A percentile compares a stretch with the other conserved stretches of the same genome.
Evolutionary conservation across 2,797 vertebrate genomes (phyloP).

Genomic region (Pogoniulus pusillus): DNA sequence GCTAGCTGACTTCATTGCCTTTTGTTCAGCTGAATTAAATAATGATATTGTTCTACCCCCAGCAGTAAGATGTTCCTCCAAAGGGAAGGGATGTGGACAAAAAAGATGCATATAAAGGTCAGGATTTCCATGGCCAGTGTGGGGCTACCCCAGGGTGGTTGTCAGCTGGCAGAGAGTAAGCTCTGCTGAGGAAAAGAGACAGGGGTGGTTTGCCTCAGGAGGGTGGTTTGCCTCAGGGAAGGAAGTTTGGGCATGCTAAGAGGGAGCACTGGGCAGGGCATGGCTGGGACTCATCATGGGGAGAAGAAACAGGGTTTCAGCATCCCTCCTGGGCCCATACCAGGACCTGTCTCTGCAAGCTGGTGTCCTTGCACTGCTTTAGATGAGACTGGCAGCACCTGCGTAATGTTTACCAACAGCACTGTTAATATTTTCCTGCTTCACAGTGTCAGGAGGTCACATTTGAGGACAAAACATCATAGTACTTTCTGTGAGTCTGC

Average conservation of each 20-base stretch:
- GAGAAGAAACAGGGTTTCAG: not conserved
- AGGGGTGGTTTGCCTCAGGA: accelerated
- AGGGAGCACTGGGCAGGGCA: not conserved
- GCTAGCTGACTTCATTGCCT: not conserved
- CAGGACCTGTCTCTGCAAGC: not conserved
- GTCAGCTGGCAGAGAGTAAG: not conserved
- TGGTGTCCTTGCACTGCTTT: accelerated
- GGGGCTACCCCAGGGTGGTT: not conserved
- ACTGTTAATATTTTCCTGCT: not conserved
- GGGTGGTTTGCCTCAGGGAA: not conserved
- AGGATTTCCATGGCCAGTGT: not conserved
- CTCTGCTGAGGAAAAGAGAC: not conserved
- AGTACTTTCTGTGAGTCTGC: not conserved
- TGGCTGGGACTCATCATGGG: accelerated
- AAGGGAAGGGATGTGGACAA: not conserved
- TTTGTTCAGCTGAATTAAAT: not conserved
- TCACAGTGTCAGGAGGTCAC: accelerated
- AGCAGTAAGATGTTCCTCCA: not conserved
- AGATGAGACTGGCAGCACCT: not conserved
- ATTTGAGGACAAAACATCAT: not conserved
- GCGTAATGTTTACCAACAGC: not conserved
- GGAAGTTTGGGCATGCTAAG: no score
- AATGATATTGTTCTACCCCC: not conserved
- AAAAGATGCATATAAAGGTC: not conserved
- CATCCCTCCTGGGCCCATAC: accelerated